Conservation (phyloP, 2,888 invertebrate genomes). For the Watsonalla cultraria region DNA sequence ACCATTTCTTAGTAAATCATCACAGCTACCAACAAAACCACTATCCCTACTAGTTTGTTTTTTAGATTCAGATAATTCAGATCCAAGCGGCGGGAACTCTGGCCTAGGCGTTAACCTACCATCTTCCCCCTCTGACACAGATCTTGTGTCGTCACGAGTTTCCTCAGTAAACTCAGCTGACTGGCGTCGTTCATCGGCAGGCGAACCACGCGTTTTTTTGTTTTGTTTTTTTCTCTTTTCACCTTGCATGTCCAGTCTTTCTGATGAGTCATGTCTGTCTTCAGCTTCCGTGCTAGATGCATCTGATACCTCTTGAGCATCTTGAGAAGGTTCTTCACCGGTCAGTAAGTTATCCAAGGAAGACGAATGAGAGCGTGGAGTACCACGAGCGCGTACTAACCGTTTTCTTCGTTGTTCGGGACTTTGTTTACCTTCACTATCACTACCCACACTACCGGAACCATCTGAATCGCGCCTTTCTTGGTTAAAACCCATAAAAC, state of each 20-base stretch:
- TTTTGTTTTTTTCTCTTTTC: slow-evolving; percentile 91
- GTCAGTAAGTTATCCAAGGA: slow-evolving; percentile 88
- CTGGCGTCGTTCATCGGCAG: slow-evolving; percentile 81
- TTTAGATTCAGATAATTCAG: slow-evolving; percentile 81
- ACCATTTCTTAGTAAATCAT: slow-evolving; percentile 86
- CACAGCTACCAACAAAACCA: slow-evolving; percentile 93
- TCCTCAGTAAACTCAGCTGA: slow-evolving; percentile 81
- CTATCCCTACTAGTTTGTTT: slow-evolving; percentile 92
- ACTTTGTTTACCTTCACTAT: slow-evolving; percentile 92
- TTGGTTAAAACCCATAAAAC: slow-evolving; percentile 89
- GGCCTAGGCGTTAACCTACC: slow-evolving; percentile 84
- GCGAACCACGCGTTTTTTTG: slow-evolving; percentile 82
- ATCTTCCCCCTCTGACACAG: slow-evolving; percentile 82
- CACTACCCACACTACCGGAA: slow-evolving; percentile 92
- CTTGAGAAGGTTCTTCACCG: slow-evolving; percentile 77
- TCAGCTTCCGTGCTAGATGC: slow-evolving; percentile 88
- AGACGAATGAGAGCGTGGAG: slow-evolving; percentile 89
- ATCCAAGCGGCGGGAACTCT: slow-evolving; percentile 78
- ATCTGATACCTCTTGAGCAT: slow-evolving; percentile 81
- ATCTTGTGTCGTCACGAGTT: slow-evolving; percentile 76
- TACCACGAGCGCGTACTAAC: slow-evolving; percentile 88
- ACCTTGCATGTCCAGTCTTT: slow-evolving; percentile 85
- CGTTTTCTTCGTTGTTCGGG: slow-evolving; percentile 91
- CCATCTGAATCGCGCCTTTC: slow-evolving; percentile 89
- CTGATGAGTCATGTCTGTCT: slow-evolving; percentile 82